A percentile compares a stretch with the other conserved stretches of the same genome.
These are phyloP conservation scores for Hypanus sabinus DNA, from an alignment of 2,113 vertebrate species.

Conservation along the genomic window DNA sequence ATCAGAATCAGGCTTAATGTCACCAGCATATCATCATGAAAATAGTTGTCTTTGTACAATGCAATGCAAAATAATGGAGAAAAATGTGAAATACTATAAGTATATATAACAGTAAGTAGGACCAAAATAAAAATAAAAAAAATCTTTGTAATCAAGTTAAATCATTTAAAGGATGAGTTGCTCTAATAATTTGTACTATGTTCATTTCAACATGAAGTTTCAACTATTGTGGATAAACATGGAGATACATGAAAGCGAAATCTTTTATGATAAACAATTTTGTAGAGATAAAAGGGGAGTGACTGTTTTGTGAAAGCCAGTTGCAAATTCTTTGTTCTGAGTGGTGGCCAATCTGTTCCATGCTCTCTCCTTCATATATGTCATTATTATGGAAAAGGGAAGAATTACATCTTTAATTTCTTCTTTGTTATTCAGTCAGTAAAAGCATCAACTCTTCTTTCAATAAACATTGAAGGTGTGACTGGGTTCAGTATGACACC, in stretches of 20 bases:
- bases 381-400: neutral
- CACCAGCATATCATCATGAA: too few species aligned
- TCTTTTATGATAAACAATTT: neutral
- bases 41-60: too few species aligned
- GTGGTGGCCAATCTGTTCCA: neutral
- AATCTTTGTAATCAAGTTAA: too few species aligned
- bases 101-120: too few species aligned
- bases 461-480: neutral
- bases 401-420: too few species aligned
- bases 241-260: neutral
- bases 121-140: too few species aligned
- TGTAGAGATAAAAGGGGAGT: neutral
- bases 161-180: too few species aligned
- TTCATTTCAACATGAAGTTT: neutral
- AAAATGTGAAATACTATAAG: too few species aligned
- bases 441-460: neutral
- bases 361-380: neutral
- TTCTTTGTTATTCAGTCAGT: neutral
- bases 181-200: too few species aligned
- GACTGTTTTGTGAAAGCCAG: neutral
- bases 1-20: too few species aligned
- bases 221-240: neutral
- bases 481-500: neutral
- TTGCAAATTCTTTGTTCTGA: neutral
- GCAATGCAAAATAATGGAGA: too few species aligned